phyloP scores from a whole-genome alignment of 2,888 invertebrate genomes.

The Agrypnus murinus region DNA sequence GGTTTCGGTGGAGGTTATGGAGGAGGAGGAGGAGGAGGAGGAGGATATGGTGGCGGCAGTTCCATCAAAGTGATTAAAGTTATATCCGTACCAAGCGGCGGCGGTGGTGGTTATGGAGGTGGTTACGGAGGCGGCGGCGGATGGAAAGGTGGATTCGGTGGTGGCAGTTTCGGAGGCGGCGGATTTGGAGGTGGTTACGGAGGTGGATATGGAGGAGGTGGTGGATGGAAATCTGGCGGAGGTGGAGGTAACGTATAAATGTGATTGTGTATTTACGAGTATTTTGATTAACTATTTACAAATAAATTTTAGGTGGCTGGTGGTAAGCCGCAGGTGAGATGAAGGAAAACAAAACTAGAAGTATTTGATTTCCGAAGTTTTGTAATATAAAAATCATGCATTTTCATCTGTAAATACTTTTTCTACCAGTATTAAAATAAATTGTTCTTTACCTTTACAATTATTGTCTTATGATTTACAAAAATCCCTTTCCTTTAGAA shows the following conservation, averaged over 20 bases:
- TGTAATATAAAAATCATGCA: conserved; percentile 9
- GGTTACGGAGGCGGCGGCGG: conserved; percentile 27
- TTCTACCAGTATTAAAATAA: conserved; percentile 26
- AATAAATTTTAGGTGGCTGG: conserved; percentile 7
- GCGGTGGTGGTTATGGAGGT: conserved; percentile 22
- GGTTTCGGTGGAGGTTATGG: conserved; percentile 29
- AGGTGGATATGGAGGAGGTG: conserved; percentile 27
- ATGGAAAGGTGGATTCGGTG: conserved; percentile 20
- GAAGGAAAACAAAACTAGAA: not conserved
- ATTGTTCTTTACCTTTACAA: not conserved
- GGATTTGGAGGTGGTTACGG: conserved; percentile 30
- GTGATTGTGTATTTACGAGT: not conserved
- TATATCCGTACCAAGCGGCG: conserved; percentile 18
- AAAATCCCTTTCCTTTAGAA: no score
- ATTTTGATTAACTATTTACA: not conserved
- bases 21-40: conserved; percentile 29
- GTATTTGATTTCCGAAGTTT: conserved; percentile 11
- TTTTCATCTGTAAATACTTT: conserved; percentile 26
- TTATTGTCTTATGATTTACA: no score
- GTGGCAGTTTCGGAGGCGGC: conserved; percentile 5
- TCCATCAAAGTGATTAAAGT: conserved; percentile 29
- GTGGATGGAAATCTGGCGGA: conserved; percentile 33
- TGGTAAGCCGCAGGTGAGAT: conserved; percentile 7
- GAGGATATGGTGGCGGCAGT: conserved; percentile 22
- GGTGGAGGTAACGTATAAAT: conserved; percentile 22